These are phyloP conservation scores for Ormyrus pomaceus DNA, from an alignment of 2,888 invertebrate genomes.

Conservation along the genomic window DNA sequence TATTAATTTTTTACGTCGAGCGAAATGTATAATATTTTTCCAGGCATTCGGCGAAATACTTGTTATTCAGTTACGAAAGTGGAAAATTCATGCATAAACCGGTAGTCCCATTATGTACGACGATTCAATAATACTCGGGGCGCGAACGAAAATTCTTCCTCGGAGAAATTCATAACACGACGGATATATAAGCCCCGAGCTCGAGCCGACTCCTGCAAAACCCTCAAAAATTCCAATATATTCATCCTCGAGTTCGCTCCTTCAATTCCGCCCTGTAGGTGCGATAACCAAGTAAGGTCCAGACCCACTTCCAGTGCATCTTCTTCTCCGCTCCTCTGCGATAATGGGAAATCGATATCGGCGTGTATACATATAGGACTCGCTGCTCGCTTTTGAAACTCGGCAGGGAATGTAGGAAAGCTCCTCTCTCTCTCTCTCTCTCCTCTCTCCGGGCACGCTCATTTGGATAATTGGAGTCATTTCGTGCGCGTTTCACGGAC, in stretches of 20 bases:
- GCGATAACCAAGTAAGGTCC: too few relatives aligned
- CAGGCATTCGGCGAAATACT: neutral
- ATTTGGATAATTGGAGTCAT: slow-evolving; percentile 71
- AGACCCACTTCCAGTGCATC: too few relatives aligned
- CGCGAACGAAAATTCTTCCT: neutral
- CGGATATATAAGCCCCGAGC: neutral
- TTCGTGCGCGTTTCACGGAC: slow-evolving; percentile 66
- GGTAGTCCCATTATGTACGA: too few relatives aligned
- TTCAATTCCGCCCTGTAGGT: neutral
- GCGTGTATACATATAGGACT: neutral
- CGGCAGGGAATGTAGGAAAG: too few relatives aligned
- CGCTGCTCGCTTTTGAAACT: too few relatives aligned
- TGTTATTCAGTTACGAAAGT: neutral
- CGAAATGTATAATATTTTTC: too few relatives aligned
- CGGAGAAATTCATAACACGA: neutral
- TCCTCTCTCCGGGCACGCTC: slow-evolving; percentile 55
- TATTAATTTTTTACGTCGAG: too few relatives aligned
- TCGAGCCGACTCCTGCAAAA: slow-evolving; percentile 1
- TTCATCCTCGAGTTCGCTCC: slow-evolving; percentile 8
- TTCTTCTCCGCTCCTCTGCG: neutral
- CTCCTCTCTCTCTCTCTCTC: too few relatives aligned
- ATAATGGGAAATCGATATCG: slow-evolving; percentile 44
- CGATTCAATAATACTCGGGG: neutral
- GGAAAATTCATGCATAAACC: too few relatives aligned
- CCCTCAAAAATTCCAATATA: slow-evolving; percentile 26